Conservation (phyloP, 2,113 vertebrate genomes). For the Pogona vitticeps region DNA sequence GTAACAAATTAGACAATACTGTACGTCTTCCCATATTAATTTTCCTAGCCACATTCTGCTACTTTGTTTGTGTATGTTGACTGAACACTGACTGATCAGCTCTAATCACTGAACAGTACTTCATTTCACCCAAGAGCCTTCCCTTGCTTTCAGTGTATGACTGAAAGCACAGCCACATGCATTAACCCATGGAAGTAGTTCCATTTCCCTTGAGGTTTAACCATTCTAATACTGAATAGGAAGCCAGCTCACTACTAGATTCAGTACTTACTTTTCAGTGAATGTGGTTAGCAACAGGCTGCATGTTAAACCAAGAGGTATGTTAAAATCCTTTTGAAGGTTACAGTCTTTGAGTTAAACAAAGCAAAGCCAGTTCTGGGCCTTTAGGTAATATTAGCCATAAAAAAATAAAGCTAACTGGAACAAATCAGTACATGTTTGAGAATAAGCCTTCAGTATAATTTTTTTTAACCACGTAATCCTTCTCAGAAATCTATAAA, state of each 20-base stretch:
- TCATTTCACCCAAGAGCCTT: background rate
- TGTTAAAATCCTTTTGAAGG: background rate
- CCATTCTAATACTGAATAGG: background rate
- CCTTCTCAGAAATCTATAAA: background rate
- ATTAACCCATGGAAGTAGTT: background rate
- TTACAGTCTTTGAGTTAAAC: background rate
- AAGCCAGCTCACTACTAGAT: background rate
- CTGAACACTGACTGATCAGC: background rate
- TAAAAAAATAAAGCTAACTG: background rate
- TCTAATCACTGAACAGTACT: background rate
- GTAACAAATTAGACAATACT: background rate
- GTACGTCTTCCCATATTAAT: background rate
- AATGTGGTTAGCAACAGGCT: background rate
- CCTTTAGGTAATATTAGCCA: background rate
- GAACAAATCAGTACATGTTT: background rate
- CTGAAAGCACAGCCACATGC: background rate
- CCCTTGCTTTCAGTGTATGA: background rate
- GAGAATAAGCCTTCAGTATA: background rate
- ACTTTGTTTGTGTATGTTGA: background rate
- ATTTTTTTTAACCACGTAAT: background rate
- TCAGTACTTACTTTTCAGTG: background rate
- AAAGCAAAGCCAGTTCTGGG: background rate
- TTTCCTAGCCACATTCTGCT: conserved; percentile 7
- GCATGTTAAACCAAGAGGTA: background rate
- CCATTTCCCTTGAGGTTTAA: background rate